These are phyloP conservation scores for Gymnobelideus leadbeateri DNA, from an alignment of 2,113 vertebrate species.

Conservation along the genomic window DNA sequence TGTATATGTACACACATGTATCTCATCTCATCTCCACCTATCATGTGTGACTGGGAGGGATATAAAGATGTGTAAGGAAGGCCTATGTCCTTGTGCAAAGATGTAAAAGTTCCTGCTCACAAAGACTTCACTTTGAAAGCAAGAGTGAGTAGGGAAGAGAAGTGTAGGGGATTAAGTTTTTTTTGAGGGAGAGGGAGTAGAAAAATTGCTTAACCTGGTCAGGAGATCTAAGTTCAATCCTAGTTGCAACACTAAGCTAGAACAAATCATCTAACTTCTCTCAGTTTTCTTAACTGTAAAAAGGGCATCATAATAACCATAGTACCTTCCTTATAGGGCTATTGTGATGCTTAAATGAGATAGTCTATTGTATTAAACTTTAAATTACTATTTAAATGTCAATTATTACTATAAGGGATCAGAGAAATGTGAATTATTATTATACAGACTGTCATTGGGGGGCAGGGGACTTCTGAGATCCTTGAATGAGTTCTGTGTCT, in stretches of 20 bases:
- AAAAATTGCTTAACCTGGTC: background rate
- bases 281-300: background rate
- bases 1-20: background rate
- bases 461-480: background rate
- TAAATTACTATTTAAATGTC: background rate
- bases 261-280: background rate
- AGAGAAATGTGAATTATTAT: background rate
- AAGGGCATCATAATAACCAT: background rate
- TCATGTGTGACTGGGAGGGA: background rate
- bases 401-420: background rate
- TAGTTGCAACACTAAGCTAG: background rate
- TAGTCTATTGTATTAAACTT: background rate
- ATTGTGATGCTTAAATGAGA: background rate
- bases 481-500: background rate
- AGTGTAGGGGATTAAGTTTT: background rate
- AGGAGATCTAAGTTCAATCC: constrained; percentile 28
- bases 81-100: background rate
- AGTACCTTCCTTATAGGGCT: background rate
- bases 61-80: background rate
- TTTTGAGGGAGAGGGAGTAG: background rate
- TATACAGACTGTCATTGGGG: background rate
- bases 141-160: background rate
- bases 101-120: background rate
- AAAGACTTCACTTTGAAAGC: background rate
- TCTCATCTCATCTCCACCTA: background rate